Evolutionary conservation across 1,140 invertebrate species (phyloP), one percentile per base, ranked within the genome.

Genomic region (Episyrphus balteatus): DNA sequence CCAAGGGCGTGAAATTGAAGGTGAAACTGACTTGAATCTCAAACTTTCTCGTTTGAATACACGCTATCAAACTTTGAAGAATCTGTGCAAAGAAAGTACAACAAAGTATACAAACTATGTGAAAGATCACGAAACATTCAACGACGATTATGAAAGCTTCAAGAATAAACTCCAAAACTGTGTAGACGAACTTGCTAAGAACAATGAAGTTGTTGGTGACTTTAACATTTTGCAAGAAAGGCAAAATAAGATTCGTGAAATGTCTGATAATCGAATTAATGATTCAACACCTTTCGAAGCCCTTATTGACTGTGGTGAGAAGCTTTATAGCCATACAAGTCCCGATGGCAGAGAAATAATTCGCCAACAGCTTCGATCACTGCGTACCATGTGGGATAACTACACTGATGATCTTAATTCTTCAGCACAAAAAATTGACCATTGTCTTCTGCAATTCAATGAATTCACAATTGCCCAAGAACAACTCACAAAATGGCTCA

Each of bases 321-420:
- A 88, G 66, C 68, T 98, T 1, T 97, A 96, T 58, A 76, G 83
- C 1, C 90, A 92, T 55, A 97, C 92, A 8, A 91, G 91, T 41
- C 88, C 92, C 2, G 91, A 95, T 57, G 92, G 92, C 10, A 75
- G 92, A 54, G 92, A 96, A 72, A 81, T 87, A 18, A 86, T 96
- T 40, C 72, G 92, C 39, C 88, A 93, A 65, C 88, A 94, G 67
- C 72, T 95, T 18, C 79, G 88, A 55, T 81, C 82, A 49, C 70
- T 96, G 36, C 76, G 91, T 52, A 83, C 82, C 12, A 66, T 84
- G 21, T 96, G 92, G 92, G 91, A 95, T 56, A 79, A 78, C 40
- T 84, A 93, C 52, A 83, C 82, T 2, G 92, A 95, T 52, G 82
- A 84, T 55, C 71, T 92, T 34, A 86, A 88, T 62, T 74, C 72